Evolutionary conservation across 2,113 vertebrate genomes (phyloP), one percentile per base, ranked within the genome.

Genomic region (Heptranchias perlo): DNA sequence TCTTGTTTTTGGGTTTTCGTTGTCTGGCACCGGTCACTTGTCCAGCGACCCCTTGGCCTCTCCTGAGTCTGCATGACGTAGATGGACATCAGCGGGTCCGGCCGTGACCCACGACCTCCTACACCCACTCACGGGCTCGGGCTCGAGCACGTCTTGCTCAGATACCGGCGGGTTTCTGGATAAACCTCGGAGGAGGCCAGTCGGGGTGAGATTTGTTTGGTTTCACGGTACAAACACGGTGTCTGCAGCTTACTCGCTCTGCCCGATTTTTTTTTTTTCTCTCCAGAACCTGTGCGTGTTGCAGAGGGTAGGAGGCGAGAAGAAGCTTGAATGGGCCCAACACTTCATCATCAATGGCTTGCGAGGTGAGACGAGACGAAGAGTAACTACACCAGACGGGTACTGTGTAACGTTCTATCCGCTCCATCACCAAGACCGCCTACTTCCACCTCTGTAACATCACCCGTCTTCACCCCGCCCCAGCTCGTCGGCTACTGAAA

Each of bases 201-300:
- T 18, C 23, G 11, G 84, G 44, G 28, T 52, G 44, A 25, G 25
- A 2, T 49, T 86, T 13, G 25, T 52, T 47, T 86, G 28, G 49
- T 58, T 91, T 91, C 31, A 35, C 54, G 52, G 11, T 91, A 35
- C 18, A 25, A 82, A 23, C 8, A 64, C 62, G 62, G 82, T 47
- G 47, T 4, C 39, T 39, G 76, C 16, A 44, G n/a, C 76, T 82
- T 18, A 39, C 76, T 82, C 10, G 8, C 16, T 18, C 8, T 49
- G 39, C 52, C 95, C 52, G 31, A 95, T 95, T 49, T 96, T 39
- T 25, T 25, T 35, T 94, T 0, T 93, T 4, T 97, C n/a, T n/a
- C n/a, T 96, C 93, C 97, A 99, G 99, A 99, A 99, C 96, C 96
- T 99, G 94, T 95, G 96, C 0, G 54, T 99, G 96, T 96, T 99